Conservation (phyloP, 2,888 invertebrate species). For the Trichogramma evanescens region DNA sequence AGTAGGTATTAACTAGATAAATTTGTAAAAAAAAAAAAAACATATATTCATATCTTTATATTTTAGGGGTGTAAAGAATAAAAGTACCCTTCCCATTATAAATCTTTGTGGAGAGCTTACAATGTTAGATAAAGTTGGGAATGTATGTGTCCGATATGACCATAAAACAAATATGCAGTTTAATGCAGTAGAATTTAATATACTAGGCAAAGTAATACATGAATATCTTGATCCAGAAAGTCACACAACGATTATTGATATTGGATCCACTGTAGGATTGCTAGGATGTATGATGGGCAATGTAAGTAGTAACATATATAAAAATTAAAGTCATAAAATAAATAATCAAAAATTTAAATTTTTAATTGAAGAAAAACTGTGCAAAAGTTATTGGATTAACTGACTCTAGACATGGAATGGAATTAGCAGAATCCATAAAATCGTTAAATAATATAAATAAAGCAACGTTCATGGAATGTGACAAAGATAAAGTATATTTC, state of each 20-base stretch:
- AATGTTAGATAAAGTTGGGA: slow-evolving; percentile 21
- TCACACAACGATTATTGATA: slow-evolving; percentile 17
- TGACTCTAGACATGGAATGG: slow-evolving; percentile 7
- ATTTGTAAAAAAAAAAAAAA: not conserved
- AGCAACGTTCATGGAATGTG: slow-evolving; percentile 14
- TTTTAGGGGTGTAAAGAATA: slow-evolving; percentile 11
- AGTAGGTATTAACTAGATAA: slow-evolving; percentile 3
- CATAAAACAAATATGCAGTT: slow-evolving; percentile 12
- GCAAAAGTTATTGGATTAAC: slow-evolving; percentile 20
- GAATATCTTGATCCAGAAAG: slow-evolving; percentile 9
- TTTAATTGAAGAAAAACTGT: not conserved
- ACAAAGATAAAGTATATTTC: slow-evolving; percentile 11
- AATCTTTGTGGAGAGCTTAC: slow-evolving; percentile 4
- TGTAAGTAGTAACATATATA: slow-evolving; percentile 6
- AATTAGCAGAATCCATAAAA: slow-evolving; percentile 15
- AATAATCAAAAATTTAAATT: not conserved
- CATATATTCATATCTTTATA: not conserved
- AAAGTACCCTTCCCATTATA: slow-evolving; percentile 3
- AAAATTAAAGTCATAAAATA: not conserved
- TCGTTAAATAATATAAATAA: slow-evolving; percentile 12
- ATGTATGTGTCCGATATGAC: slow-evolving; percentile 13
- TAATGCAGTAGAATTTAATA: slow-evolving; percentile 14
- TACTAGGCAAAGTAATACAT: slow-evolving; percentile 12
- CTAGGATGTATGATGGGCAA: slow-evolving; percentile 16
- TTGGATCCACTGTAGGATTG: slow-evolving; percentile 16